Evolutionary conservation across 2,888 invertebrate species (phyloP).

Genomic region (Eupithecia subumbrata): DNA sequence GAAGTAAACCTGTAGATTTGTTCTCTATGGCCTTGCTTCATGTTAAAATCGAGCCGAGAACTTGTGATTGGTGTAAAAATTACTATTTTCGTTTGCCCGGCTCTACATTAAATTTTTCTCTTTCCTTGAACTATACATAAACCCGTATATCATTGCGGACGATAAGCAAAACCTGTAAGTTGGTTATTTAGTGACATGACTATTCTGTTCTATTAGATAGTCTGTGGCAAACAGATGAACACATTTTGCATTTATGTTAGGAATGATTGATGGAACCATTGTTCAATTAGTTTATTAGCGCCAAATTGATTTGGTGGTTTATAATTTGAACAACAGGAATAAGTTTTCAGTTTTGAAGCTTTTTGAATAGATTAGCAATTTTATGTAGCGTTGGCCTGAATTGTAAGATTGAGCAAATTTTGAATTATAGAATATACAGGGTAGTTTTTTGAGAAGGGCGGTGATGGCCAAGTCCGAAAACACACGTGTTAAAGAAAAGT

Average conservation of each 20-base stretch:
- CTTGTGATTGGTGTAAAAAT: not conserved
- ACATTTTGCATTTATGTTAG: conserved; percentile 69
- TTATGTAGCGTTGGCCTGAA: not conserved
- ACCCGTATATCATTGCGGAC: not conserved
- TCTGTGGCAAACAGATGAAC: conserved; percentile 54
- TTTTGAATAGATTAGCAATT: not conserved
- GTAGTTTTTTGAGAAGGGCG: too few relatives aligned
- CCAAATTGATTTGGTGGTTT: conserved; percentile 1
- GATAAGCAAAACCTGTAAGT: not conserved
- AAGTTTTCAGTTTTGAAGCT: not conserved
- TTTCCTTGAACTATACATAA: not conserved
- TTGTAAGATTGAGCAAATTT: not conserved
- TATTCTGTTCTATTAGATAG: not conserved
- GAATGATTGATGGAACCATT: conserved; percentile 26
- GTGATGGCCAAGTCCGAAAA: too few relatives aligned
- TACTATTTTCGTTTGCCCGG: not conserved
- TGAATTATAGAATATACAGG: too few relatives aligned
- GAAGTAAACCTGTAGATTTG: not conserved
- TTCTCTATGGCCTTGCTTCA: not conserved
- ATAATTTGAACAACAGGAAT: not conserved
- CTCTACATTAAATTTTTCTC: not conserved
- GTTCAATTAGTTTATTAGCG: conserved; percentile 24
- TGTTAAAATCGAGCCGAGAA: not conserved
- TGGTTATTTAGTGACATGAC: not conserved
- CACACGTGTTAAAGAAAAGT: too few relatives aligned